Evolutionary conservation across 1,140 invertebrate genomes (phyloP), one percentile per base, ranked within the genome.

Genomic region (Zaprionus lachaisei): DNA sequence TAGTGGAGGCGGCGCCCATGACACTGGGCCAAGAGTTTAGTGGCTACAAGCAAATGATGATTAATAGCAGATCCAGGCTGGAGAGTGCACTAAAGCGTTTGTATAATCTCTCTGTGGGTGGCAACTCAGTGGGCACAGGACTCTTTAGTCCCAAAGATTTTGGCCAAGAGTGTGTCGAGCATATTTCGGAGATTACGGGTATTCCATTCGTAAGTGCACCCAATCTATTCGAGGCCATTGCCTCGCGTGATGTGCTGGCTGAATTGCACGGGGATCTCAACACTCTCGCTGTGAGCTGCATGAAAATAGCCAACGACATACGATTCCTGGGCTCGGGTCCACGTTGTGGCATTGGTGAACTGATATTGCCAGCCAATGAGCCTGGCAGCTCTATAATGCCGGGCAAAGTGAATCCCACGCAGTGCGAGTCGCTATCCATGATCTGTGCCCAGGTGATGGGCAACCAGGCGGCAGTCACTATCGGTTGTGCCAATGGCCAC

Each of bases 281-380:
- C 94, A 96, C 96, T 0, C 92, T 99, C 24, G 98, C 99, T 0
- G 95, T 95, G 31, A 99, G 98, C 74, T 93, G 99, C 11, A 99
- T 99, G 98, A 99, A 99, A 94, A 98, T 99, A 81, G 98, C 96
- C 38, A 99, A 99, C 93, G 99, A 99, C 93, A 98, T 99, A 64
- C 94, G 95, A n/a, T 96, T 99, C 78, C 94, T 99, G 61, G 98
- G 96, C 0, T 99, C 98, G 47, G 99, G 99, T 4, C 99, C 99
- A 0, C 95, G 99, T 38, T 99, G 97, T 93, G 99, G 99, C 6
- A 94, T 99, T 0, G 99, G 97, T n/a, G 99, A 99, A 94, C 93
- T 99, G 0, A 94, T 94, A 22, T 94, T 99, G 24, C 99, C 99
- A 0, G 98, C 99, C 94, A 99, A 99, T 93, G 99, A 99, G 92